Conservation (phyloP, 1,140 invertebrate genomes). For the Aphaenogaster rudis region DNA sequence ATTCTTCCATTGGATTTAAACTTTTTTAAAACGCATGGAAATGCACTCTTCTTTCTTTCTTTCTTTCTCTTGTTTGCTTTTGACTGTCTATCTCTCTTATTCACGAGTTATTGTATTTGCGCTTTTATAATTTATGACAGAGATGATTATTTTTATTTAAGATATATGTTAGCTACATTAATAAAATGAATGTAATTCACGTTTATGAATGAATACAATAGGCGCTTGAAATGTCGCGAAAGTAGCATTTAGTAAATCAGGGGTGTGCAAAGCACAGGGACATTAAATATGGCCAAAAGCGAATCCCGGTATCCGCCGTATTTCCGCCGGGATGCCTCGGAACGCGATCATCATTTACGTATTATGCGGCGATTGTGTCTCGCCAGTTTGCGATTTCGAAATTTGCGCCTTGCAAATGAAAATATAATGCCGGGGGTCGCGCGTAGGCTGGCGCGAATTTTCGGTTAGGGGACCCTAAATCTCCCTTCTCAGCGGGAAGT, state of each 20-base stretch:
- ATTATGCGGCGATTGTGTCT: conserved; percentile 70
- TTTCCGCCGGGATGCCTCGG: conserved; percentile 38
- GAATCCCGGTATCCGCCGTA: conserved; percentile 27
- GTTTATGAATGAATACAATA: conserved; percentile 22
- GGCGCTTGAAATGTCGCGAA: conserved; percentile 12
- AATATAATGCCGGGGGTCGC: conserved; percentile 77
- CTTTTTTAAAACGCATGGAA: background rate
- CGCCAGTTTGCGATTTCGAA: conserved; percentile 66
- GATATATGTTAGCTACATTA: background rate
- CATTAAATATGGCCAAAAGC: conserved; percentile 46
- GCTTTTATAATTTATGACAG: background rate
- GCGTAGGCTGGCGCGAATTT: conserved; percentile 79
- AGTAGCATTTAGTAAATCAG: conserved; percentile 44
- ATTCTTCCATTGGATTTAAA: background rate
- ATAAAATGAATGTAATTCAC: conserved; percentile 28
- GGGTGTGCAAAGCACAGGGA: background rate
- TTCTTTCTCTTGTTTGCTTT: background rate
- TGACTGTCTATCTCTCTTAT: background rate
- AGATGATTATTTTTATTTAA: background rate
- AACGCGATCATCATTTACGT: conserved; percentile 62
- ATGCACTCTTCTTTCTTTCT: too few relatives aligned
- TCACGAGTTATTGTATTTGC: background rate
- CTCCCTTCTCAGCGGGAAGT: conserved; percentile 83
- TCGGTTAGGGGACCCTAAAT: conserved; percentile 81
- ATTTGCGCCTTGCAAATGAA: conserved; percentile 78